A percentile compares a stretch with the other conserved stretches of the same genome.
Evolutionary conservation across 2,888 invertebrate species (phyloP).

Genomic region (Orthonychiurus folsomi): DNA sequence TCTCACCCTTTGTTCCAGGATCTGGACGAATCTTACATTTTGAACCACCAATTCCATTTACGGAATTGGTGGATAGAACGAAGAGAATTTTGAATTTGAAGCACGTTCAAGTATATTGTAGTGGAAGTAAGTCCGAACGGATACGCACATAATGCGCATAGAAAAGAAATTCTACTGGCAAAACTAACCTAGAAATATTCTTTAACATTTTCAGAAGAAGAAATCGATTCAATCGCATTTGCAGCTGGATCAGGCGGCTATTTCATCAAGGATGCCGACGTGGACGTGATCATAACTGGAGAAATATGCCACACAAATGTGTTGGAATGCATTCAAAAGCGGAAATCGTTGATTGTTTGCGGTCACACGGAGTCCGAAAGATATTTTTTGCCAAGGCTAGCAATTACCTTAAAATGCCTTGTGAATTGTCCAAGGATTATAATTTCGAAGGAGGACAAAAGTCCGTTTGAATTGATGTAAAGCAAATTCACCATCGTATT

Average conservation of each 20-base stretch:
- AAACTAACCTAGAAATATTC: too few relatives aligned
- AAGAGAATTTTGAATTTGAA: neutral
- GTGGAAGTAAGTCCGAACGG: neutral
- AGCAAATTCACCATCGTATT: too few relatives aligned
- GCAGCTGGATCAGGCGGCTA: conserved; percentile 85
- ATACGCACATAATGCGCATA: too few relatives aligned
- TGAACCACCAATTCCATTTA: neutral
- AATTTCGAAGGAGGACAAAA: conserved; percentile 63
- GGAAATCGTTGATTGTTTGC: conserved; percentile 71
- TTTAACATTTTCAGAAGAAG: conserved; percentile 49
- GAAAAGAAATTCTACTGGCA: too few relatives aligned
- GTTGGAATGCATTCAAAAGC: conserved; percentile 71
- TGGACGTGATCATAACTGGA: conserved; percentile 73
- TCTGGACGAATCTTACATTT: neutral
- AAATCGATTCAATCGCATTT: conserved; percentile 60
- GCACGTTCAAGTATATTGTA: neutral
- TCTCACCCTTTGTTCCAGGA: neutral
- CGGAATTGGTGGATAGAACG: neutral
- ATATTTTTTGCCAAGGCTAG: conserved; percentile 64
- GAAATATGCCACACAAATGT: conserved; percentile 95
- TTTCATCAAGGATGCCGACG: conserved; percentile 60
- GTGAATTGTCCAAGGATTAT: conserved; percentile 54
- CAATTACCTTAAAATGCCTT: conserved; percentile 42
- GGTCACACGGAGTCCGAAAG: conserved; percentile 92
- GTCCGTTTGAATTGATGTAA: conserved; percentile 66